phyloP scores from a whole-genome alignment of 1,140 invertebrate species.

The Trichogramma pretiosum region DNA sequence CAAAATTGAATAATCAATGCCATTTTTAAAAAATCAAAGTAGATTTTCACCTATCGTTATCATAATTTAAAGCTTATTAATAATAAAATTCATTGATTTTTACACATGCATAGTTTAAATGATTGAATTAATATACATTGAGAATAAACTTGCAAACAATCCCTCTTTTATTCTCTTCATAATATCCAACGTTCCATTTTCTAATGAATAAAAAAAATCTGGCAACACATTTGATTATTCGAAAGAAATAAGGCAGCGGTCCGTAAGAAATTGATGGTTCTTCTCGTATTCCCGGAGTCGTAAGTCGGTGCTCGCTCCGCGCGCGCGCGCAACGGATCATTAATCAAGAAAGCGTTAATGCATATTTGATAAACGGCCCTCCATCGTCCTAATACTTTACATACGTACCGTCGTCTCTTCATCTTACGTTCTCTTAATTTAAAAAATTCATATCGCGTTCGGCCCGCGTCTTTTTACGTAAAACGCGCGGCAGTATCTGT shows the following conservation, averaged over 20 bases:
- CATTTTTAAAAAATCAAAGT: too few relatives aligned
- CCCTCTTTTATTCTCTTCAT: too few relatives aligned
- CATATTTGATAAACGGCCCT: constrained; percentile 30
- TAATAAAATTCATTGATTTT: too few relatives aligned
- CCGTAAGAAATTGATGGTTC: constrained; percentile 20
- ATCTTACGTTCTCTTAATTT: not conserved
- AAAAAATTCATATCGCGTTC: constrained; percentile 2
- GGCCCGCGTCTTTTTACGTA: not conserved
- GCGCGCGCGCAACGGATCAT: constrained; percentile 15
- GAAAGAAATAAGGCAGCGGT: constrained; percentile 19
- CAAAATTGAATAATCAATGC: too few relatives aligned
- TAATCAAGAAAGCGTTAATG: constrained; percentile 29
- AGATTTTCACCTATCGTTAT: too few relatives aligned
- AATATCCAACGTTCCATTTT: too few relatives aligned
- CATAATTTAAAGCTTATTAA: too few relatives aligned
- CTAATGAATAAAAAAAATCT: too few relatives aligned
- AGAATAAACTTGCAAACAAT: too few relatives aligned
- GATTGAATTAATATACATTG: too few relatives aligned
- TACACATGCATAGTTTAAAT: too few relatives aligned
- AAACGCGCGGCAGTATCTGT: not conserved
- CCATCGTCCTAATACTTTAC: constrained; percentile 20
- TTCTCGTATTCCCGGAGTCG: too few relatives aligned
- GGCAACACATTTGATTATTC: constrained; percentile 13
- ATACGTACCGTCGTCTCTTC: constrained; percentile 4
- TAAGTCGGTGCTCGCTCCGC: constrained; percentile 10